These are phyloP conservation scores for Invenusta paracnida DNA, from an alignment of 2,888 invertebrate species.

Conservation along the genomic window DNA sequence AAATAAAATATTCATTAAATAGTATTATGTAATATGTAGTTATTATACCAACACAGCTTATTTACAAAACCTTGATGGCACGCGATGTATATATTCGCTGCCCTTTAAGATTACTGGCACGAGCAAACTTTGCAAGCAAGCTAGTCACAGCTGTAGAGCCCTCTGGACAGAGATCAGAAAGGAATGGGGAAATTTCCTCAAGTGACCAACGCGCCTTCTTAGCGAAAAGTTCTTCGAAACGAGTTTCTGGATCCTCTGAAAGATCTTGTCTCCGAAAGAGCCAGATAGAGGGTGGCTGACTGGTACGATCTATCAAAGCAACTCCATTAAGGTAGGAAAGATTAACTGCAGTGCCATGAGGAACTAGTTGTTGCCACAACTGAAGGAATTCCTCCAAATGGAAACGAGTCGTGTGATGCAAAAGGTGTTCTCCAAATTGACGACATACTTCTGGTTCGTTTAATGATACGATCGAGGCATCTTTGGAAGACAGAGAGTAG, in stretches of 20 bases:
- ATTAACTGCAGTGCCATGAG: background rate
- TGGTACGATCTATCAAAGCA: background rate
- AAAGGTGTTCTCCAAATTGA: constrained; percentile 21
- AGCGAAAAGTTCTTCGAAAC: constrained; percentile 10
- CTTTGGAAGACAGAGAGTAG: background rate
- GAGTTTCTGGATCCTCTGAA: background rate
- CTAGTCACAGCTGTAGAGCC: background rate
- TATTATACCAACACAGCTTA: too few relatives aligned
- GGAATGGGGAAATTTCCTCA: constrained; percentile 12
- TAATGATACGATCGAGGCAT: background rate
- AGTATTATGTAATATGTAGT: too few relatives aligned
- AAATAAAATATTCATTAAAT: too few relatives aligned
- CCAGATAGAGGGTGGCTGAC: constrained; percentile 5
- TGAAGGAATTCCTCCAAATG: background rate
- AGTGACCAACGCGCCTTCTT: background rate
- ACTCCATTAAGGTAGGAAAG: background rate
- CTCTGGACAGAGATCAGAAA: background rate
- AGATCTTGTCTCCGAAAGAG: constrained; percentile 17
- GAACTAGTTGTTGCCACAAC: constrained; percentile 2
- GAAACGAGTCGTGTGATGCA: background rate
- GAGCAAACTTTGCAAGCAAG: background rate
- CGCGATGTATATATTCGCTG: background rate
- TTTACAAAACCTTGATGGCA: too few relatives aligned
- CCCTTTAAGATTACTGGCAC: background rate
- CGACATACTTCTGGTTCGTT: background rate